These are phyloP conservation scores for Pangasianodon hypophthalmus DNA, from an alignment of 2,113 vertebrate species.

Conservation along the genomic window DNA sequence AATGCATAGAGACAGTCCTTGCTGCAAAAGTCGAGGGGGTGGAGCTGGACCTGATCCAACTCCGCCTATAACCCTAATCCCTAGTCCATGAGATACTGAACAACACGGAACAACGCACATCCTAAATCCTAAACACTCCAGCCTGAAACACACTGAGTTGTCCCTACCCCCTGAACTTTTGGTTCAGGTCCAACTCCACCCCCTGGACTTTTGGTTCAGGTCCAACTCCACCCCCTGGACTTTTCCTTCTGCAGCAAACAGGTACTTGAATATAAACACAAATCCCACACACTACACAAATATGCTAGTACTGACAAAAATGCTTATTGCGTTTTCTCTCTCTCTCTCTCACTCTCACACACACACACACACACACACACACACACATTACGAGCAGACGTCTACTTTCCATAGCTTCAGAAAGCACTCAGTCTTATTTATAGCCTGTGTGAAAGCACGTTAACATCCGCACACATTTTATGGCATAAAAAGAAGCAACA, in stretches of 20 bases:
- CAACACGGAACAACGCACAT: not conserved
- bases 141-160: not conserved
- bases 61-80: not conserved
- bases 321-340: not conserved
- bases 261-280: not conserved
- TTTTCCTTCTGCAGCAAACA: not conserved
- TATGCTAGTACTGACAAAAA: not conserved
- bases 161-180: not conserved
- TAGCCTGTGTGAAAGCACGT: constrained; percentile 53
- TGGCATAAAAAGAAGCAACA: not conserved
- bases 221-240: not conserved
- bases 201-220: not conserved
- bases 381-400: constrained; percentile 40
- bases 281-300: not conserved
- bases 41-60: not conserved
- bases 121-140: not conserved
- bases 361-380: constrained; percentile 5
- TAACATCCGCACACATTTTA: not conserved
- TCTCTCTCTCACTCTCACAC: not conserved
- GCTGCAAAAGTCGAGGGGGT: not conserved
- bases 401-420: not conserved
- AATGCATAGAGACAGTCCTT: constrained; percentile 11
- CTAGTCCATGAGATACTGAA: not conserved
- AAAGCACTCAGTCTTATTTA: not conserved
- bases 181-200: not conserved